Percentiles rank a stretch among this genome's conserved stretches.
Conservation (phyloP, 2,888 invertebrate species). For the Margaritifera margaritifera region DNA sequence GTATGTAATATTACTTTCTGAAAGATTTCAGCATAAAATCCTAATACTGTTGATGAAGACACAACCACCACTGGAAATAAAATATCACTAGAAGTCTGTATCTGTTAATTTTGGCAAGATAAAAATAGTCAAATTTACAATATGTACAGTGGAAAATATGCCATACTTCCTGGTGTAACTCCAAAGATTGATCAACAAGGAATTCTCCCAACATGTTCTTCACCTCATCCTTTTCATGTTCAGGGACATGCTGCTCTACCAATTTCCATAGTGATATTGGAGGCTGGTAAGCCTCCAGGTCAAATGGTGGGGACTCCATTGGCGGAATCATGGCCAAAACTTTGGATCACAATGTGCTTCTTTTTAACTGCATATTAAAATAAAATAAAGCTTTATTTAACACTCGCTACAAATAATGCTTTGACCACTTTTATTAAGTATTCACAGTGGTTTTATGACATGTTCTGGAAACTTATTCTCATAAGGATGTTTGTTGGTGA, state of each 20-base stretch:
- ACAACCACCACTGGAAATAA: background rate
- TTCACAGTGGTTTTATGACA: too few relatives aligned
- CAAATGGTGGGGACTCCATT: constrained; percentile 42
- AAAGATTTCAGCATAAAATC: background rate
- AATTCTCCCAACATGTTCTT: constrained; percentile 68
- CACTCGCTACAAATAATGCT: too few relatives aligned
- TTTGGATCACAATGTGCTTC: too few relatives aligned
- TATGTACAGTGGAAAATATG: too few relatives aligned
- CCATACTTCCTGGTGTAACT: constrained; percentile 68
- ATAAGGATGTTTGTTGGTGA: too few relatives aligned
- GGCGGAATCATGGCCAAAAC: constrained; percentile 9
- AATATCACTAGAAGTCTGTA: background rate
- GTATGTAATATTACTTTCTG: background rate
- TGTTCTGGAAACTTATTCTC: too few relatives aligned
- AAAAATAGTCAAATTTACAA: background rate
- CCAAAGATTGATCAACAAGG: constrained; percentile 68
- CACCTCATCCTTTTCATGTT: constrained; percentile 66
- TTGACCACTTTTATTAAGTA: too few relatives aligned
- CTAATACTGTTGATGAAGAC: background rate
- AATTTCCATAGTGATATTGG: constrained; percentile 70
- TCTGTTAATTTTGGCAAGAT: background rate
- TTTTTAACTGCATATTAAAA: too few relatives aligned
- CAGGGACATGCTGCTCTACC: constrained; percentile 65
- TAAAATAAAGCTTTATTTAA: too few relatives aligned
- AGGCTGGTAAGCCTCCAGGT: constrained; percentile 61